Evolutionary conservation across 2,888 invertebrate genomes (phyloP), one percentile per base, ranked within the genome.

Genomic region (Stictocephala bisonia): DNA sequence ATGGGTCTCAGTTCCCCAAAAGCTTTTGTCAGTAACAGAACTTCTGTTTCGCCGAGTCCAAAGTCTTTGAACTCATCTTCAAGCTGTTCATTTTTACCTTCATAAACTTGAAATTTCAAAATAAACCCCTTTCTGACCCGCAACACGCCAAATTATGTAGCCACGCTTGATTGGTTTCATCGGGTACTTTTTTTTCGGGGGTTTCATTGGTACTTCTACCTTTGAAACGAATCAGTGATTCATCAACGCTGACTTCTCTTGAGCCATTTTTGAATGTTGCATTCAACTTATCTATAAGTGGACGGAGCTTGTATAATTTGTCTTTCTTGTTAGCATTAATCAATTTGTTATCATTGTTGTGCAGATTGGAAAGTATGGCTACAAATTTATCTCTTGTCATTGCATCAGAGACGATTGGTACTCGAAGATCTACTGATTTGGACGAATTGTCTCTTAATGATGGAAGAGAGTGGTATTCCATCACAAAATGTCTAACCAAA

Each of bases 161-260:
- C 73, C 75, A 1, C 71, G 44, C 67, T 75, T 75, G 13, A 72
- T 69, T 0, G 74, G 74, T 50, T 75, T 75, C 26, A 60, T 44
- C 7, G 68, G 71, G 44, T 72, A 75, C 40, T 72, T 74, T 35
- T 76, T 72, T 58, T 76, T 76, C 51, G 74, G 51, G 0, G n/a
- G n/a, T n/a, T n/a, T n/a, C n/a, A n/a, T n/a, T n/a, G n/a, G 40
- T 20, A 13, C 48, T 53, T 1, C 72, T 7, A 4, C 72, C 74
- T 56, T 75, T 74, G 60, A 74, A 75, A 15, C 22, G 3, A 11
- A 75, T 75, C 71, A 76, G 75, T 6, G 71, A 73, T 66, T 76
- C 74, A 44, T 76, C 73, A 64, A 77, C 60, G 13, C 56, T 44
- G 6, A 68, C 27, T 40, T 53, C 56, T 26, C 72, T 64, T n/a